Evolutionary conservation across 2,797 vertebrate genomes (phyloP).

Genomic region (Danio kyathit): DNA sequence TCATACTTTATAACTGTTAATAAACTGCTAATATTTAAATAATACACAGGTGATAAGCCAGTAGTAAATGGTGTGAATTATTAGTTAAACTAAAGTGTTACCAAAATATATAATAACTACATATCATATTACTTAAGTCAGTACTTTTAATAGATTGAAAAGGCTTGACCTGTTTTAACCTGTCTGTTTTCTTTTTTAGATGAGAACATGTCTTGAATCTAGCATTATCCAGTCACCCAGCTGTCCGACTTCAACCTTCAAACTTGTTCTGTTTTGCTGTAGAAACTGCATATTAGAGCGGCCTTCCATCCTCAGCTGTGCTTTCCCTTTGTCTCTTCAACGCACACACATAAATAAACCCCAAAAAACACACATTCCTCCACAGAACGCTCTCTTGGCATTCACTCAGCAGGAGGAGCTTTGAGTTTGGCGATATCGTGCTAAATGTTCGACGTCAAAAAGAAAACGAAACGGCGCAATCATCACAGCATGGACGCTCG

Average conservation of each 20-base stretch:
- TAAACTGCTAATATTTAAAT: no score
- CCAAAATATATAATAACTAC: no score
- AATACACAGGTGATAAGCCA: no score
- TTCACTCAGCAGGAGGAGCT: slow-evolving; percentile 28
- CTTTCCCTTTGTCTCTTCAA: background rate
- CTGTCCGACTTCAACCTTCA: slow-evolving; percentile 3
- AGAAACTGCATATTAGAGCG: background rate
- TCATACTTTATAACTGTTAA: no score
- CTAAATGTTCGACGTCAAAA: slow-evolving; percentile 26
- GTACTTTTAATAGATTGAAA: no score
- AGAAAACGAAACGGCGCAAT: slow-evolving; percentile 42
- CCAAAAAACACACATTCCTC: background rate
- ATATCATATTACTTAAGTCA: no score
- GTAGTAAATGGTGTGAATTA: no score
- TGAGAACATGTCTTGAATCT: background rate
- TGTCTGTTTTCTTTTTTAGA: background rate
- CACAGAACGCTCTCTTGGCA: background rate
- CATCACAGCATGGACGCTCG: slow-evolving; percentile 33
- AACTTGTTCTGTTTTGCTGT: background rate
- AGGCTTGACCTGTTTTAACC: background rate
- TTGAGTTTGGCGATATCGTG: slow-evolving; percentile 10
- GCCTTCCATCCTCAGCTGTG: background rate
- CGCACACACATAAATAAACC: background rate
- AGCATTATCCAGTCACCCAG: slow-evolving; percentile 8
- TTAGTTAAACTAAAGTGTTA: no score